Evolutionary conservation across 1,140 invertebrate species (phyloP).

Genomic region (Neodiprion fabricii): DNA sequence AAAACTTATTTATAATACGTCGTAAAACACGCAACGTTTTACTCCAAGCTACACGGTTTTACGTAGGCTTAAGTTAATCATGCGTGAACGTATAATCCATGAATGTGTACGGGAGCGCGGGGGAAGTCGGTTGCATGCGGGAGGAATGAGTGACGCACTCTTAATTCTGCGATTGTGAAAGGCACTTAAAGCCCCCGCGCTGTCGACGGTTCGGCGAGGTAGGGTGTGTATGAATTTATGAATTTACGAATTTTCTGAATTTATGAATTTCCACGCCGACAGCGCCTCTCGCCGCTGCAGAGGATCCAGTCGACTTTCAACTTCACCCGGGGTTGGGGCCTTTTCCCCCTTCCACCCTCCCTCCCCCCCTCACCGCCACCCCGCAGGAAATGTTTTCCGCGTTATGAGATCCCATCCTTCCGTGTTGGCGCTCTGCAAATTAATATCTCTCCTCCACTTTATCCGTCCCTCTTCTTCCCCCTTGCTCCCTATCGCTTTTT

Average conservation of each 20-base stretch:
- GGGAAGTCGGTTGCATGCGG: too few species aligned
- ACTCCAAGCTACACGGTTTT: too few species aligned
- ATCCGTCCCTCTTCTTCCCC: too few species aligned
- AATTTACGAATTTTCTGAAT: background rate
- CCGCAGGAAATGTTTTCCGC: constrained; percentile 15
- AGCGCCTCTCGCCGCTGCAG: background rate
- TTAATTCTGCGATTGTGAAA: background rate
- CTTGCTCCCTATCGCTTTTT: background rate
- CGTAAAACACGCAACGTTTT: too few species aligned
- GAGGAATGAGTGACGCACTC: background rate
- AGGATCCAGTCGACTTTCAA: background rate
- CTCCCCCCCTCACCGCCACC: background rate
- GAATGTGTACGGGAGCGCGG: too few species aligned
- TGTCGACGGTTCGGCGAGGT: background rate
- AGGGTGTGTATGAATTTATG: background rate
- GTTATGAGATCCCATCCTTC: constrained; percentile 13
- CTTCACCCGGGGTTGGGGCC: background rate
- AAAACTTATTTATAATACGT: too few species aligned
- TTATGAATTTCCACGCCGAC: background rate
- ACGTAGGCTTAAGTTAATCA: too few species aligned
- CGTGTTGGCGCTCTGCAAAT: constrained; percentile 15
- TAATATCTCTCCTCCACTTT: constrained; percentile 13
- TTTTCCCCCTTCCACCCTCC: background rate
- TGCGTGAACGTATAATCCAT: too few species aligned
- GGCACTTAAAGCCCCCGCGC: background rate